Percentiles rank a stretch among this genome's conserved stretches.
Conservation (phyloP, 1,140 invertebrate species). For the Trichonephila inaurata region DNA sequence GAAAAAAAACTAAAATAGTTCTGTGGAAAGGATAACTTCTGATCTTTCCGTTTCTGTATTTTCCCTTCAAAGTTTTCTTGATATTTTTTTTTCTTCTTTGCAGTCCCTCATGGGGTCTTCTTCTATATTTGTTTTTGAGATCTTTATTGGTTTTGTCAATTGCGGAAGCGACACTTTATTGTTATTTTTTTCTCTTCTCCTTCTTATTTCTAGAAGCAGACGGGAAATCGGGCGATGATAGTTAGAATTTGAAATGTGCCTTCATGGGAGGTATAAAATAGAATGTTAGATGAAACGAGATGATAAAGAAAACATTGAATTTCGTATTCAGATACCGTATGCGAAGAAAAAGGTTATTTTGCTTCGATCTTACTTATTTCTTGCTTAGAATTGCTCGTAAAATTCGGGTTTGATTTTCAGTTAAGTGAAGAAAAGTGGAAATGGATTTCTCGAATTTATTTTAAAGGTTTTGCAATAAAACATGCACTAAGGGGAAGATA, state of each 20-base stretch:
- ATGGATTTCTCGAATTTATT: not conserved
- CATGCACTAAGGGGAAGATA: not conserved
- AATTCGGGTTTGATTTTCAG: not conserved
- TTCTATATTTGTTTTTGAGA: constrained; percentile 71
- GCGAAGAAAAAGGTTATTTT: not conserved
- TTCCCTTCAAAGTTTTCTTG: not conserved
- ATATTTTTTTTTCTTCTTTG: not conserved
- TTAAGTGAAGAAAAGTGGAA: not conserved
- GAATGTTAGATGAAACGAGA: constrained; percentile 48
- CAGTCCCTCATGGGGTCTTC: constrained; percentile 36
- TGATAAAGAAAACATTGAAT: not conserved
- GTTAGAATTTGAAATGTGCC: constrained; percentile 55
- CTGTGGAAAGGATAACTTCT: constrained; percentile 62
- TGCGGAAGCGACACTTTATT: constrained; percentile 20
- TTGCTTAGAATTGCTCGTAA: not conserved
- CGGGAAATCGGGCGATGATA: not conserved
- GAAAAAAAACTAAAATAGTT: constrained; percentile 48
- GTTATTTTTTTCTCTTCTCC: not conserved
- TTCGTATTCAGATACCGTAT: not conserved
- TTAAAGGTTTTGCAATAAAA: not conserved
- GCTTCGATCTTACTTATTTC: not conserved
- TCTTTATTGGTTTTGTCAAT: constrained; percentile 72
- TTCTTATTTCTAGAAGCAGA: not conserved
- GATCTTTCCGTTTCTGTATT: constrained; percentile 45
- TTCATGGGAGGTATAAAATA: constrained; percentile 43